Evolutionary conservation across 1,140 invertebrate genomes (phyloP), one percentile per base, ranked within the genome.

Genomic region (Orchesella cincta): DNA sequence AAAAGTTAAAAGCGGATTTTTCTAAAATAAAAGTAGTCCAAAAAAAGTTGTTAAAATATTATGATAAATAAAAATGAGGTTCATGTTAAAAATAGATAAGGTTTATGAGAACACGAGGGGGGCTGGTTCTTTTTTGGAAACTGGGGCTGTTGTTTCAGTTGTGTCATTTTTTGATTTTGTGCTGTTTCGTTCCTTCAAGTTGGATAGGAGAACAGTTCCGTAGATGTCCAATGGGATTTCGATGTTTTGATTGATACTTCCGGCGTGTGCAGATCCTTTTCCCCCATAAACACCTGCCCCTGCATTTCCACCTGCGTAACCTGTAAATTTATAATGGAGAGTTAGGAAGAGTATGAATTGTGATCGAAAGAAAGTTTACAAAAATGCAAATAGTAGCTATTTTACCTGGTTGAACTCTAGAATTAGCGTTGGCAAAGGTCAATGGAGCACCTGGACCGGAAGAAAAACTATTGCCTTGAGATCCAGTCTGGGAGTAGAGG

Each of bases 361-460:
- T 46, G 5, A 46, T 46, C 39, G 18, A 18, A 46, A 46, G 39
- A 18, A 8, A 46, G 39, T 46, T 46, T 8, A 46, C 18, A 18
- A 5, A 46, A 46, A 5, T 46, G 18, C 39, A 46, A 5, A 8
- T 46, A 46, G 18, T 46, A 18, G 5, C 5, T 8, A 8, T 8
- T 23, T 67, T 67, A 31, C 62, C 62, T 67, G 62, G 62, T 14
- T 5, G 1, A 14, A 67, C 62, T 31, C 62, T 29, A 8, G 62
- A 67, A 3, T 18, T 35, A 36, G 71, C 20, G 29, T 73, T 73
- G 16, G 71, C 39, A 73, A 73, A 73, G 12, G 71, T 73, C 23
- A 51, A 46, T 14, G 71, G 71, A 5, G 71, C 35, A 14, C 71
- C 39, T 2, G 23, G 36, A 73, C 71, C 71, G 29, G 35, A 8